A percentile compares a stretch with the other conserved stretches of the same genome.
Conservation (phyloP, 2,888 invertebrate genomes). For the Amiota minor region DNA sequence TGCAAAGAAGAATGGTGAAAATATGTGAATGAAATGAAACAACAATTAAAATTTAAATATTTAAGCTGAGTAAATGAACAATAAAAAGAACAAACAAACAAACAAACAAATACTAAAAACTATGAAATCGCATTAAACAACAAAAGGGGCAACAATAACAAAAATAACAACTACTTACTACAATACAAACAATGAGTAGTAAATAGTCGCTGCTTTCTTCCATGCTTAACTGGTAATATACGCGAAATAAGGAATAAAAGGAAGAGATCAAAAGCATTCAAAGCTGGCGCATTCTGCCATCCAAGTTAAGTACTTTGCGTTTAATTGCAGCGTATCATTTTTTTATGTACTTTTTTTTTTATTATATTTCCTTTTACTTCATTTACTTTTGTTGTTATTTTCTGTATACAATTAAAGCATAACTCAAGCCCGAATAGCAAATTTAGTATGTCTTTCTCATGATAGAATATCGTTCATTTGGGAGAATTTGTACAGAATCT, state of each 20-base stretch:
- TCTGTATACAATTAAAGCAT: slow-evolving; percentile 58
- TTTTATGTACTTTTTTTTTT: slow-evolving; percentile 37
- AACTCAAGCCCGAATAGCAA: slow-evolving; percentile 61
- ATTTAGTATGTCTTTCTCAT: slow-evolving; percentile 57
- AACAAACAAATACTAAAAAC: background rate
- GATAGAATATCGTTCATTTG: slow-evolving; percentile 55
- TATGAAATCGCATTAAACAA: background rate
- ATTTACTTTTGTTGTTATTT: background rate
- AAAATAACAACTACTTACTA: too few species aligned
- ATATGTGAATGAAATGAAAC: background rate
- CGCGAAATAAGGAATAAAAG: background rate
- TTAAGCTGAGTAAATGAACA: slow-evolving; percentile 1
- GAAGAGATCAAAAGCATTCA: background rate
- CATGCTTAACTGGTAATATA: background rate
- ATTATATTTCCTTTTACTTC: slow-evolving; percentile 16
- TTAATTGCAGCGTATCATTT: slow-evolving; percentile 35
- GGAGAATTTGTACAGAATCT: slow-evolving; percentile 49
- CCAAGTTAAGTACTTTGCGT: slow-evolving; percentile 32
- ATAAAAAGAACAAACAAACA: background rate
- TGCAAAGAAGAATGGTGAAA: background rate
- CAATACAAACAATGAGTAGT: too few species aligned
- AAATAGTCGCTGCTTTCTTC: too few species aligned
- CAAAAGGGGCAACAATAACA: too few species aligned
- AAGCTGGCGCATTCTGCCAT: background rate
- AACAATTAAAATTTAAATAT: slow-evolving; percentile 21